Percentiles rank a stretch among this genome's conserved stretches.
Conservation (phyloP, 2,888 invertebrate genomes). For the Agrochola litura region DNA sequence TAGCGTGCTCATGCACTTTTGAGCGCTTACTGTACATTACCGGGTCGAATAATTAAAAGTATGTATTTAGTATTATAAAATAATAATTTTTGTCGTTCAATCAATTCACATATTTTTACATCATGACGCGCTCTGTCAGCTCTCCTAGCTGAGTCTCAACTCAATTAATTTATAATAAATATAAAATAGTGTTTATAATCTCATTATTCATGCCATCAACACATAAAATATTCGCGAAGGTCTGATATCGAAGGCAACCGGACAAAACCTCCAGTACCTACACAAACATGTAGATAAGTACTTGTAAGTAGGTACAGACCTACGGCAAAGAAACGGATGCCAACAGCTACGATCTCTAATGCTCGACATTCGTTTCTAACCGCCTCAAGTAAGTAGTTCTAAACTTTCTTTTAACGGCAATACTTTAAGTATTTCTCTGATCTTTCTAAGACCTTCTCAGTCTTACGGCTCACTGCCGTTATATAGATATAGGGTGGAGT, state of each 20-base stretch:
- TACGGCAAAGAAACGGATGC: conserved; percentile 24
- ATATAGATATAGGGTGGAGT: neutral
- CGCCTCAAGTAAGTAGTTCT: conserved; percentile 20
- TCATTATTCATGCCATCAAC: neutral
- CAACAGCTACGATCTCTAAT: conserved; percentile 26
- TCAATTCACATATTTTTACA: too few species aligned
- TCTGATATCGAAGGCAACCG: too few species aligned
- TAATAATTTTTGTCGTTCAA: too few species aligned
- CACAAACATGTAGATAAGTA: neutral
- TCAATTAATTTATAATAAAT: neutral
- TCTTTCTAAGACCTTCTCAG: neutral
- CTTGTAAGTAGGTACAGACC: neutral
- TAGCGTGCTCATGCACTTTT: too few species aligned
- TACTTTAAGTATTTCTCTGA: conserved; percentile 21
- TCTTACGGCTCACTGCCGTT: neutral
- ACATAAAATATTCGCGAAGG: neutral
- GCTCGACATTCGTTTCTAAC: conserved; percentile 34
- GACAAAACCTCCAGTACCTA: neutral
- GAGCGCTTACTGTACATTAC: too few species aligned
- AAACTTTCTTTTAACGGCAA: conserved; percentile 29
- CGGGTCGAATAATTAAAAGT: neutral
- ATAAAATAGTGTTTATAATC: neutral
- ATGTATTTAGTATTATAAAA: neutral
- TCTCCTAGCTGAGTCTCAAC: neutral
- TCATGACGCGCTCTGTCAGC: neutral